Evolutionary conservation across 2,888 invertebrate species (phyloP), one percentile per base, ranked within the genome.

Genomic region (Tachina lurida): DNA sequence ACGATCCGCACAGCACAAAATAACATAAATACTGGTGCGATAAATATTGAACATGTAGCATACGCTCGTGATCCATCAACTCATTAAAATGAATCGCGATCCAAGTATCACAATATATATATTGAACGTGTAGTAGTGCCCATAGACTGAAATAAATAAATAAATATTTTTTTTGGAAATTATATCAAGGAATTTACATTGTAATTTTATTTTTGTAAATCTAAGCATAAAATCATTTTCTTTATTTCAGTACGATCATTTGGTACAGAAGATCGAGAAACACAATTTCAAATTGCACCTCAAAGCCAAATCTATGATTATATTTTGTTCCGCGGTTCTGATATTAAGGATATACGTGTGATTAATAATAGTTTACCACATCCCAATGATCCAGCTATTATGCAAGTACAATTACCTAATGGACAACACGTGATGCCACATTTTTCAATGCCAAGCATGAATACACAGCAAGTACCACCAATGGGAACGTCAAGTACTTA

Each of bases 291-390:
- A 86, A 98, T 99, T 79, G 97, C 98, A 74, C 97, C 98, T 22
- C 97, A 99, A 93, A 98, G 97, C 93, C 99, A 99, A 93, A 97
- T 99, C 77, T 99, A 99, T 93, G 99, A 99, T 92, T 99, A 98
- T 93, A 99, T 99, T 91, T 95, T 99, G 89, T 99, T 99, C 94
- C 95, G 99, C 89, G 99, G 99, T 65, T 96, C 97, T 88, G 99
- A 99, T 93, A 99, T 99, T 91, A 99, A 99, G 94, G 99, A 99
- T 93, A 97, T 99, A 91, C 95, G 98, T 93, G 98, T 99, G 71
- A 96, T 99, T 85, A 97, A 97, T 93, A 96, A 96, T 94, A 96
- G 96, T 75, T 95, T 96, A 88, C 95, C 96, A 74, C 94, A 97
- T 91, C 97, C 97, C 87, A 98, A 98, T 94, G 99, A 99, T 94